Conservation (phyloP, 2,797 vertebrate species). For the Remorina albescens region DNA sequence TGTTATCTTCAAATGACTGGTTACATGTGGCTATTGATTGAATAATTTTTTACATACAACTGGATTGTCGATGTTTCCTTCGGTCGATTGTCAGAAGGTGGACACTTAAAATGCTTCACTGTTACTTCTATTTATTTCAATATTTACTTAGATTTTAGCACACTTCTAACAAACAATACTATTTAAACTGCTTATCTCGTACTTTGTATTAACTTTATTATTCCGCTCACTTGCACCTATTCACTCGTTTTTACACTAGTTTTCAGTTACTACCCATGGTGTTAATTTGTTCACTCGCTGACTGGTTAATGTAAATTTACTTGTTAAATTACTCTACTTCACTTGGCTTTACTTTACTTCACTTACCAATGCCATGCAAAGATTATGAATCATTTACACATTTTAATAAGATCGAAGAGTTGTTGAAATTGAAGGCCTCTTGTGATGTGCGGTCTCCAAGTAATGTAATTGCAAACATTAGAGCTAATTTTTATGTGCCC, state of each 20-base stretch:
- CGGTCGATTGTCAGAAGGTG: not conserved
- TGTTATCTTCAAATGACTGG: no score
- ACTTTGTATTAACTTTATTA: not conserved
- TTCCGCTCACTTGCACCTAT: no score
- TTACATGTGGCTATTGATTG: not conserved
- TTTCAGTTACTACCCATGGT: no score
- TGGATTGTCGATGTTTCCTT: not conserved
- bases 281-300: no score
- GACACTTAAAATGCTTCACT: not conserved
- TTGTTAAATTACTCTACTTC: no score
- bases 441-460: conserved; percentile 32
- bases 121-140: not conserved
- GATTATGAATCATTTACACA: not conserved
- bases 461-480: conserved; percentile 37
- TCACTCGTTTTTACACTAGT: no score
- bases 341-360: no score
- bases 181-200: not conserved
- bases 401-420: conserved; percentile 1
- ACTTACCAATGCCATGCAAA: not conserved
- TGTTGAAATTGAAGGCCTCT: conserved; percentile 9
- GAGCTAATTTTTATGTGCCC: conserved; percentile 23
- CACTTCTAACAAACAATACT: no score
- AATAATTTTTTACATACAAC: no score
- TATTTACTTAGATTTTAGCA: not conserved
- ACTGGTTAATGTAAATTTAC: no score